Percentiles rank a stretch among this genome's conserved stretches.
Evolutionary conservation across 2,888 invertebrate genomes (phyloP).

Genomic region (Drosophila testacea): DNA sequence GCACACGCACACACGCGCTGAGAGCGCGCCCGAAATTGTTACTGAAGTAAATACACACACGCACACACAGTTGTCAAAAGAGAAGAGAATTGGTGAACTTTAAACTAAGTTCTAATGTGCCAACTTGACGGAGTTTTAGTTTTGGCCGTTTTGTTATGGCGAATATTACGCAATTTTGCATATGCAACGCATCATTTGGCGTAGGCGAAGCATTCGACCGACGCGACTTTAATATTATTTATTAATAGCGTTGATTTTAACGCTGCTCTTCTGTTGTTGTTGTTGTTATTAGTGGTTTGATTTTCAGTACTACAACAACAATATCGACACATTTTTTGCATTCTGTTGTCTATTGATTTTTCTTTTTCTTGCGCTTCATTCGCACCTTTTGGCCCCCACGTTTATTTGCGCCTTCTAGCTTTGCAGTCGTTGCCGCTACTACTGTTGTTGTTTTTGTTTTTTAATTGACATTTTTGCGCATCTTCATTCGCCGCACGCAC

Average conservation of each 20-base stretch:
- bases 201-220: conserved; percentile 42
- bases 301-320: conserved; percentile 38
- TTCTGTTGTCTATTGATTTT: conserved; percentile 73
- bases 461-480: conserved; percentile 75
- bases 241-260: conserved; percentile 63
- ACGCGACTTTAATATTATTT: conserved; percentile 45
- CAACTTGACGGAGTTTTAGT: conserved; percentile 37
- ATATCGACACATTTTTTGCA: conserved; percentile 70
- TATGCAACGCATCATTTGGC: conserved; percentile 67
- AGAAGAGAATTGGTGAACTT: conserved; percentile 48
- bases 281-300: conserved; percentile 35
- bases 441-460: conserved; percentile 47
- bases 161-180: conserved; percentile 57
- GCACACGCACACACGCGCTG: conserved; percentile 13
- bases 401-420: conserved; percentile 43
- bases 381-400: conserved; percentile 72
- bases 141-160: conserved; percentile 38
- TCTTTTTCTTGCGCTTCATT: conserved; percentile 79
- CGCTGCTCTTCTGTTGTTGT: conserved; percentile 18
- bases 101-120: conserved; percentile 54
- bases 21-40: too few relatives aligned
- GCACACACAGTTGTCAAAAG: conserved; percentile 25
- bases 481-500: conserved; percentile 40
- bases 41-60: conserved; percentile 7
- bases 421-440: conserved; percentile 14